phyloP scores from a whole-genome alignment of 2,113 vertebrate species.

The Romanogobio albipinnatus region DNA sequence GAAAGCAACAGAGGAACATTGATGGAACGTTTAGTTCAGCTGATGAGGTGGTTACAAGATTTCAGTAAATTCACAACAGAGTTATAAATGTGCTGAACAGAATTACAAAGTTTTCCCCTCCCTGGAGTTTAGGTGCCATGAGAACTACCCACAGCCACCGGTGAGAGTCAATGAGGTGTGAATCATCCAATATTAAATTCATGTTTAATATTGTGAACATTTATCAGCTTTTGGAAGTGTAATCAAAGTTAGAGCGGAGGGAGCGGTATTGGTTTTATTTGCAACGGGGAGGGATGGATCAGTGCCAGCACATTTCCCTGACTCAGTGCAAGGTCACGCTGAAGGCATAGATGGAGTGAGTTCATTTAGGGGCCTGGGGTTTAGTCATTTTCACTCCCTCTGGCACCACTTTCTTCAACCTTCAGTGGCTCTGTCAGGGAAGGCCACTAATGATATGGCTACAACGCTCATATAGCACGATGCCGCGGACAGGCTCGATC shows the following conservation, averaged over 20 bases:
- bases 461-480: constrained; percentile 35
- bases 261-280: constrained; percentile 49
- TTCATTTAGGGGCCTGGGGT: constrained; percentile 56
- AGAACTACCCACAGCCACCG: neutral
- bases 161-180: constrained; percentile 53
- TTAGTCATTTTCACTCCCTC: constrained; percentile 51
- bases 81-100: neutral
- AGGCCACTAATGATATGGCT: constrained; percentile 50
- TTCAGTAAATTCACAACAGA: neutral
- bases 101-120: constrained; percentile 23
- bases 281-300: constrained; percentile 45
- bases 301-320: constrained; percentile 50
- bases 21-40: neutral
- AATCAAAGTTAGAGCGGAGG: constrained; percentile 56
- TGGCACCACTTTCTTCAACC: constrained; percentile 44
- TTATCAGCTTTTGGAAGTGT: constrained; percentile 65
- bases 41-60: neutral
- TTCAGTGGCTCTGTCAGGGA: constrained; percentile 25
- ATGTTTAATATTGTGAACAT: constrained; percentile 56
- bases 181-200: constrained; percentile 56
- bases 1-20: constrained; percentile 16
- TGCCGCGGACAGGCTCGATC: constrained; percentile 33
- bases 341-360: constrained; percentile 52
- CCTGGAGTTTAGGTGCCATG: constrained; percentile 2
- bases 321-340: constrained; percentile 58